phyloP scores from a whole-genome alignment of 2,797 vertebrate species.

The Melanotaenia pygmaea region DNA sequence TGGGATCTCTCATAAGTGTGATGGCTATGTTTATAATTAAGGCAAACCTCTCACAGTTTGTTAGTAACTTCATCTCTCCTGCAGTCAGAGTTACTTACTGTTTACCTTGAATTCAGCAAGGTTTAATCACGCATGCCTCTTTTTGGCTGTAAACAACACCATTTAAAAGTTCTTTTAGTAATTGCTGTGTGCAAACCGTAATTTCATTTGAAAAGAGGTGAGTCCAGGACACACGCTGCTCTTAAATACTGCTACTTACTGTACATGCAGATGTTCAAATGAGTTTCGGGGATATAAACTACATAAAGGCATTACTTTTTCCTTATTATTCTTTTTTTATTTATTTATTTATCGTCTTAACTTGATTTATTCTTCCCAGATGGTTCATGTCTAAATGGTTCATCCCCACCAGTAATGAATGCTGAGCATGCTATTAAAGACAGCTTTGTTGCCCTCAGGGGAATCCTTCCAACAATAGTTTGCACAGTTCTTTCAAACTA shows the following conservation, averaged over 20 bases:
- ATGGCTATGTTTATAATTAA: no score
- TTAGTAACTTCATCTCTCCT: background rate
- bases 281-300: background rate
- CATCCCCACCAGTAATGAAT: conserved; percentile 55
- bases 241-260: background rate
- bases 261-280: background rate
- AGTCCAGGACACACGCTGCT: background rate
- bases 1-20: no score
- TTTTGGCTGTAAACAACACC: conserved; percentile 22
- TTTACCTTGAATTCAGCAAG: conserved; percentile 37
- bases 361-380: conserved; percentile 56
- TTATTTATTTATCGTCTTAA: background rate
- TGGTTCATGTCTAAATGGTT: conserved; percentile 57
- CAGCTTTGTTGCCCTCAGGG: conserved; percentile 48
- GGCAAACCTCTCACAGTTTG: background rate
- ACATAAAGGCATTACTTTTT: background rate
- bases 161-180: background rate
- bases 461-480: conserved; percentile 42
- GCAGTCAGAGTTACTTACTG: conserved; percentile 6
- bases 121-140: conserved; percentile 8
- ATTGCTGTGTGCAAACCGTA: background rate
- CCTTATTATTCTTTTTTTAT: background rate
- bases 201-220: background rate
- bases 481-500: conserved; percentile 34
- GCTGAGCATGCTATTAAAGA: conserved; percentile 52